phyloP scores from a whole-genome alignment of 2,888 invertebrate species.

The Diarsia dahlii region DNA sequence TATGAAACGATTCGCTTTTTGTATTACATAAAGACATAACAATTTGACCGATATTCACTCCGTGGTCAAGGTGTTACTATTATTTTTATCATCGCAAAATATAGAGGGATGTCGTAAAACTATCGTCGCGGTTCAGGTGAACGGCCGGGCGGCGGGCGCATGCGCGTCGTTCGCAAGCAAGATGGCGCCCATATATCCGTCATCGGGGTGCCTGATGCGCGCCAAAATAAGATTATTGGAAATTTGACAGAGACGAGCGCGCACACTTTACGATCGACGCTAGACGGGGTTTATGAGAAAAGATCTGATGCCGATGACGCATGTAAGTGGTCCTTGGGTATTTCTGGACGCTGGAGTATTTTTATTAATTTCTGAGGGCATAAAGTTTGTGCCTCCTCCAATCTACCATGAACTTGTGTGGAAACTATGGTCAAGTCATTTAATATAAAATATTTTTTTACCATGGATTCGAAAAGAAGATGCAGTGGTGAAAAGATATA shows the following conservation, averaged over 20 bases:
- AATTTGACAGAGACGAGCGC: constrained; percentile 87
- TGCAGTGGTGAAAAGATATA: background rate
- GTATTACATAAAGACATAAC: constrained; percentile 59
- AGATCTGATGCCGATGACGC: constrained; percentile 83
- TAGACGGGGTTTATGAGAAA: constrained; percentile 79
- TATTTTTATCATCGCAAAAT: constrained; percentile 86
- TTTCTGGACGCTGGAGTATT: constrained; percentile 77
- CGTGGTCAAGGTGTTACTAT: constrained; percentile 84
- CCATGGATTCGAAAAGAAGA: background rate
- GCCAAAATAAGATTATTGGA: constrained; percentile 90
- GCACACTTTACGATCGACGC: constrained; percentile 84
- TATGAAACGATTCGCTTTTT: constrained; percentile 22
- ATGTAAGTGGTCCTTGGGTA: constrained; percentile 83
- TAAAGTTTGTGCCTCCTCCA: constrained; percentile 8
- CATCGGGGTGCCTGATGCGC: constrained; percentile 88
- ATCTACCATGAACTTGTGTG: constrained; percentile 33
- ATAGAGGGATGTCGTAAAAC: constrained; percentile 84
- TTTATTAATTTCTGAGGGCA: constrained; percentile 68
- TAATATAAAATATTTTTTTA: background rate
- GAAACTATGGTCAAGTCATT: background rate
- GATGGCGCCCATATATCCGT: constrained; percentile 88
- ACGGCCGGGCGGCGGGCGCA: constrained; percentile 84
- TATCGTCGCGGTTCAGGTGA: constrained; percentile 88
- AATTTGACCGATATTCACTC: constrained; percentile 73
- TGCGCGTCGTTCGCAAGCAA: constrained; percentile 84